Evolutionary conservation across 2,888 invertebrate genomes (phyloP).

Genomic region (Parapristionchus giblindavisi): DNA sequence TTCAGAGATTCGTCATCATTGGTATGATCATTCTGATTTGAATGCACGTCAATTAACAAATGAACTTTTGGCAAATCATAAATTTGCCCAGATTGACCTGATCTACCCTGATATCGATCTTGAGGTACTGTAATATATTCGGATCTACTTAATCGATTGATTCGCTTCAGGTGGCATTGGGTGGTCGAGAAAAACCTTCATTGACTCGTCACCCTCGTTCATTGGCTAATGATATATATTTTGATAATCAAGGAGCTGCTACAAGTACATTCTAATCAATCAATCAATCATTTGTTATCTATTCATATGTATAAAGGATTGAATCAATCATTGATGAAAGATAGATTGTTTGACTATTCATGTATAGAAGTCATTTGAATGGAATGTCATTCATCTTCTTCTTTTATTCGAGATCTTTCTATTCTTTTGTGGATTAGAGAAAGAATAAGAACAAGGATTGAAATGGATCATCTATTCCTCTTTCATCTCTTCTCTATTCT

Average conservation of each 20-base stretch:
- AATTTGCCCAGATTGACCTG: constrained; percentile 62
- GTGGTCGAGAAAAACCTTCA: constrained; percentile 56
- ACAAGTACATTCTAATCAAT: constrained; percentile 47
- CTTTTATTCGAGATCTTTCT: no score
- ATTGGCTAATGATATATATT: constrained; percentile 65
- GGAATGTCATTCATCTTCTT: no score
- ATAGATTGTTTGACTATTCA: no score
- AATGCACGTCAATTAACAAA: constrained; percentile 58
- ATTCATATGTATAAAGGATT: not conserved
- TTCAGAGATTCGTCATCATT: constrained; percentile 66
- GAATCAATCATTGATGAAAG: no score
- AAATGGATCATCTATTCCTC: no score
- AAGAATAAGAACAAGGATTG: no score
- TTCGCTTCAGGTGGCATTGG: constrained; percentile 57
- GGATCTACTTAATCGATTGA: not conserved
- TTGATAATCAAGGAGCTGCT: constrained; percentile 66
- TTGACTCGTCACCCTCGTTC: constrained; percentile 58
- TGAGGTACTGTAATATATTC: constrained; percentile 50
- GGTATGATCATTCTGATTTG: constrained; percentile 67
- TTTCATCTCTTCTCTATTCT: no score
- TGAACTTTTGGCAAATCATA: constrained; percentile 64
- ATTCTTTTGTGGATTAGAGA: no score
- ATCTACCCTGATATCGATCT: constrained; percentile 67
- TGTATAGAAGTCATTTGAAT: no score
- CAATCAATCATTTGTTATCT: not conserved